A percentile compares a stretch with the other conserved stretches of the same genome.
phyloP scores from a whole-genome alignment of 2,113 vertebrate genomes.

The Tachycineta bicolor region DNA sequence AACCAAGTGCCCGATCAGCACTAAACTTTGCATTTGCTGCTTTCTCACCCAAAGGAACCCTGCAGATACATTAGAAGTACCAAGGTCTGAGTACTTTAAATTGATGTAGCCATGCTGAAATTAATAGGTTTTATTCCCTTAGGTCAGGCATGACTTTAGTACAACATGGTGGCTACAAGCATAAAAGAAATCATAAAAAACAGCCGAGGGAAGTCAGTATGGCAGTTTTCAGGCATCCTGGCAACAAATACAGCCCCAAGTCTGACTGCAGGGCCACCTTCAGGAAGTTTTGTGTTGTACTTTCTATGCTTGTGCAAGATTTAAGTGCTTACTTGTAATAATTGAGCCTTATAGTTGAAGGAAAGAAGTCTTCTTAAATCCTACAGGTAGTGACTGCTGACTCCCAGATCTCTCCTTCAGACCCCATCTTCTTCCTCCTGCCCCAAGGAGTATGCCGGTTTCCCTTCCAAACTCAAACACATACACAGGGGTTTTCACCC shows the following conservation, averaged over 20 bases:
- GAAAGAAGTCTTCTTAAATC: not conserved
- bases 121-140: conserved; percentile 37
- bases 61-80: not conserved
- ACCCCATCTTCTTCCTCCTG: not conserved
- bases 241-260: not conserved
- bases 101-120: conserved; percentile 2
- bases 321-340: not conserved
- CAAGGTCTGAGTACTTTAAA: not conserved
- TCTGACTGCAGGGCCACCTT: not conserved
- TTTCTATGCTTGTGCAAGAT: not conserved
- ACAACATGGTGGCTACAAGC: not conserved
- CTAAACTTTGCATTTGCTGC: not conserved
- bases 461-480: not conserved
- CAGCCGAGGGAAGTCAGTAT: not conserved
- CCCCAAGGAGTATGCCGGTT: not conserved
- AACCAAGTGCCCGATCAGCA: conserved; percentile 17
- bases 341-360: not conserved
- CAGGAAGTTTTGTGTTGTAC: not conserved
- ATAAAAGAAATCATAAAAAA: not conserved
- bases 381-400: not conserved
- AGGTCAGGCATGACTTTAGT: not conserved
- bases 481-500: not conserved
- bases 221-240: not conserved
- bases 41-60: conserved; percentile 17
- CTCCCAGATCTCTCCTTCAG: not conserved